Conservation (phyloP, 2,888 invertebrate genomes). For the Sarcophaga rosellei region DNA sequence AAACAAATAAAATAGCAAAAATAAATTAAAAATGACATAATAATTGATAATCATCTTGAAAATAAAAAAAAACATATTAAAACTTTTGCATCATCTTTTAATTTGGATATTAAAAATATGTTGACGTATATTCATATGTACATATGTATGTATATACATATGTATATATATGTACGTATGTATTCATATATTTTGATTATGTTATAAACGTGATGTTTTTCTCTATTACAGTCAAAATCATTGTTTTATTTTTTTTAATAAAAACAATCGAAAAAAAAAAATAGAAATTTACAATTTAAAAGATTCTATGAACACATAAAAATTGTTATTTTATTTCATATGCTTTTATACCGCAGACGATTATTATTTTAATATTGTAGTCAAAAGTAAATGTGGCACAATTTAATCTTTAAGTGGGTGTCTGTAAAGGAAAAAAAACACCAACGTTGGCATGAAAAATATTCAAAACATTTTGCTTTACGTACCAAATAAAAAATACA, state of each 20-base stretch:
- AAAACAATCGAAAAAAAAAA: too few relatives aligned
- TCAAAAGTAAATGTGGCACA: slow-evolving; percentile 19
- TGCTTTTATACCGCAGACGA: neutral
- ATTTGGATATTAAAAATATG: too few relatives aligned
- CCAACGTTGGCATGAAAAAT: neutral
- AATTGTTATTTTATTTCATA: neutral
- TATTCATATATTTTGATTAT: neutral
- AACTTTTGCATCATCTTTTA: too few relatives aligned
- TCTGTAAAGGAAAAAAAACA: slow-evolving; percentile 5
- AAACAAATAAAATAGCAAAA: too few relatives aligned
- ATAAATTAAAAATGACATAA: too few relatives aligned
- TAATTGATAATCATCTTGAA: too few relatives aligned
- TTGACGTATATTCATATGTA: neutral
- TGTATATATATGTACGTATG: too few relatives aligned
- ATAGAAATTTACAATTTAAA: too few relatives aligned
- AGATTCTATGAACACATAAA: neutral
- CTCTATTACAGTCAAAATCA: neutral
- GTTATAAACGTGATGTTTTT: neutral
- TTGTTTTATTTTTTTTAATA: too few relatives aligned
- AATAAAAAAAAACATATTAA: too few relatives aligned
- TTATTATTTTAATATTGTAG: slow-evolving; percentile 1
- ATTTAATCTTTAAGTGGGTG: slow-evolving; percentile 18
- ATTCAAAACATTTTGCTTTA: neutral
- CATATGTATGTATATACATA: neutral
- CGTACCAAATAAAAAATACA: neutral